Base-by-base conservation (phyloP, 2,888 invertebrate species). In the Drosophila setosimentum region DNA sequence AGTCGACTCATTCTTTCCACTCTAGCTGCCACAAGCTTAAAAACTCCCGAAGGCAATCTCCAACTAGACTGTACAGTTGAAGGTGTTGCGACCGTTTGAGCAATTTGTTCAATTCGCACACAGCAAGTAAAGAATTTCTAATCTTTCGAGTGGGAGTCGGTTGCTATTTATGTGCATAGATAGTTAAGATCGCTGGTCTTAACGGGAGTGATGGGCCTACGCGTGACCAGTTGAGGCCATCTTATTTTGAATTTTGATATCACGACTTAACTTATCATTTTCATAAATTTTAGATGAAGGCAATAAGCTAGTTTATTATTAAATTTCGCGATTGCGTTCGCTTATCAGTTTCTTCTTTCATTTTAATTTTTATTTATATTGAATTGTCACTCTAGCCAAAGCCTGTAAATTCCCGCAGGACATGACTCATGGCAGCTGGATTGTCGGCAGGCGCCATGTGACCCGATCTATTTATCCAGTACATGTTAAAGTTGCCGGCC, bases 361-460 rank as follows among this genome's bases (percentile, higher is more conserved):
- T 27, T 53, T 53, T 33, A 32, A 53, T 33, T 69, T 53, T 32
- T 24, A 18, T 68, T 48, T n/a, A n/a, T 29, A 16, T 51, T n/a
- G 18, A 1, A 21, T 18, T 37, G 18, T 18, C 18, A 13, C 3
- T 37, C 18, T 74, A 84, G 51, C 88, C 91, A 63, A 87, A 92
- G 58, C 87, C 91, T 0, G 92, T 92, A 40, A 91, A 82, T 37
- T 88, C 74, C 27, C 94, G 93, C 42, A 97, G 92, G 91, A 97
- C 95, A 64, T 95, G 94, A 40, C 94, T 94, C 83, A 95, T 95
- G 30, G 95, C 96, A 16, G 94, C 94, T n/a, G 96, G 96, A 91
- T 96, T 96, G 91, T 97, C 97, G 57, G 94, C 93, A 1, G 96
- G 96, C 1, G 92, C 92, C 92, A 92, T 93, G 71, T 93, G 93